These are phyloP conservation scores for Lontra canadensis DNA, from an alignment of 2,113 vertebrate genomes.

Conservation along the genomic window DNA sequence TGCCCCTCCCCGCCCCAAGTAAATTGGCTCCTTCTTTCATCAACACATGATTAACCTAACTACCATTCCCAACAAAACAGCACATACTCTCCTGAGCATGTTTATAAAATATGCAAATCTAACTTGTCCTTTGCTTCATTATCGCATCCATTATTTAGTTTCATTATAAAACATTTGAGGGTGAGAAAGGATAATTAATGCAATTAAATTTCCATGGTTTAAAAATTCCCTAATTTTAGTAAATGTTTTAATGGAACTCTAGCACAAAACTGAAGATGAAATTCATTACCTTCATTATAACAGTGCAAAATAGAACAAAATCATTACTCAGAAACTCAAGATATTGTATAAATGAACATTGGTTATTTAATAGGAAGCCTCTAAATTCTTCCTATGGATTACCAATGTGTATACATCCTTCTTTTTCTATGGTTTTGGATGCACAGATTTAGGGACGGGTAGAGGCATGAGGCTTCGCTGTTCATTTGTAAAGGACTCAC, in stretches of 20 bases:
- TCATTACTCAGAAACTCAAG: constrained; percentile 46
- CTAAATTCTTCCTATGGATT: background rate
- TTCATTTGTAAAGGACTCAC: background rate
- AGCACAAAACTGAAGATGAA: constrained; percentile 30
- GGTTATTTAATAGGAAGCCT: background rate
- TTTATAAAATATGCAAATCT: constrained; percentile 63
- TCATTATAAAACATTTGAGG: constrained; percentile 69
- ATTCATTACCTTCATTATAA: constrained; percentile 61
- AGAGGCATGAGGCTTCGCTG: background rate
- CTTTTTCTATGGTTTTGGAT: background rate
- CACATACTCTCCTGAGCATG: constrained; percentile 20
- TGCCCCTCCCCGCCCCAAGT: background rate
- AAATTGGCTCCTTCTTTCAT: constrained; percentile 27
- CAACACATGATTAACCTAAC: constrained; percentile 57
- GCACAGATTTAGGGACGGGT: background rate
- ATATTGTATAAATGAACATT: constrained; percentile 39
- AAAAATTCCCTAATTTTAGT: constrained; percentile 69
- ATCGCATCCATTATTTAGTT: constrained; percentile 69
- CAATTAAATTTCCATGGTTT: constrained; percentile 70
- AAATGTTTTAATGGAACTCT: constrained; percentile 63
- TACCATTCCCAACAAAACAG: constrained; percentile 34
- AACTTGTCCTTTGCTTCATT: constrained; percentile 49
- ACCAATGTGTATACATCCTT: background rate
- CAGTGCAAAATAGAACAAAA: constrained; percentile 57
- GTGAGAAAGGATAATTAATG: constrained; percentile 71